phyloP scores from a whole-genome alignment of 2,113 vertebrate genomes.

The Cygnus buccinator region DNA sequence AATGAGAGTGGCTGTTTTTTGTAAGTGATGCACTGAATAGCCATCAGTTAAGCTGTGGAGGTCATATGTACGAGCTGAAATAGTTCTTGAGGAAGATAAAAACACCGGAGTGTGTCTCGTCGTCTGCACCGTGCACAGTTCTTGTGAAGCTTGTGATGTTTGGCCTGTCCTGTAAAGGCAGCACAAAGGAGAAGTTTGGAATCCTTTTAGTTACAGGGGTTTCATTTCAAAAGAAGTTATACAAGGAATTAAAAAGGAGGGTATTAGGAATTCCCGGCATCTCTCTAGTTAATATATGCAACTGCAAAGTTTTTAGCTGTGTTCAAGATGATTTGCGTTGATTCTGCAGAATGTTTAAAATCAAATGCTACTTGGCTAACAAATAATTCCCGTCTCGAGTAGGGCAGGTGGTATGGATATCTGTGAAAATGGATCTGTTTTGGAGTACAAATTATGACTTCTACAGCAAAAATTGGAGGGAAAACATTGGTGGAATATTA shows the following conservation, averaged over 20 bases:
- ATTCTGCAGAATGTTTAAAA: constrained; percentile 14
- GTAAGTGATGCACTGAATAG: background rate
- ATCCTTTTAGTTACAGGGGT: background rate
- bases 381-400: background rate
- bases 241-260: constrained; percentile 4
- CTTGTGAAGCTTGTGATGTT: background rate
- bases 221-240: background rate
- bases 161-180: background rate
- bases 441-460: background rate
- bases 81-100: constrained; percentile 22
- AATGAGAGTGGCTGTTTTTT: constrained; percentile 36
- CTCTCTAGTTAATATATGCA: constrained; percentile 14
- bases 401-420: background rate
- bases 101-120: background rate
- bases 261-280: constrained; percentile 19
- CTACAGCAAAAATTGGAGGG: background rate
- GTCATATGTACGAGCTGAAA: constrained; percentile 20
- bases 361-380: constrained; percentile 25
- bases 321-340: background rate
- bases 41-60: constrained; percentile 38
- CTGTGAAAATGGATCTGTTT: constrained; percentile 19
- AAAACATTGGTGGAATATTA: background rate
- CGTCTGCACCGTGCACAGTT: background rate
- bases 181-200: background rate
- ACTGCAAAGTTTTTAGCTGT: background rate